A percentile compares a stretch with the other conserved stretches of the same genome.
These are phyloP conservation scores for Tetranychus urticae DNA, from an alignment of 1,140 invertebrate species.

Conservation along the genomic window DNA sequence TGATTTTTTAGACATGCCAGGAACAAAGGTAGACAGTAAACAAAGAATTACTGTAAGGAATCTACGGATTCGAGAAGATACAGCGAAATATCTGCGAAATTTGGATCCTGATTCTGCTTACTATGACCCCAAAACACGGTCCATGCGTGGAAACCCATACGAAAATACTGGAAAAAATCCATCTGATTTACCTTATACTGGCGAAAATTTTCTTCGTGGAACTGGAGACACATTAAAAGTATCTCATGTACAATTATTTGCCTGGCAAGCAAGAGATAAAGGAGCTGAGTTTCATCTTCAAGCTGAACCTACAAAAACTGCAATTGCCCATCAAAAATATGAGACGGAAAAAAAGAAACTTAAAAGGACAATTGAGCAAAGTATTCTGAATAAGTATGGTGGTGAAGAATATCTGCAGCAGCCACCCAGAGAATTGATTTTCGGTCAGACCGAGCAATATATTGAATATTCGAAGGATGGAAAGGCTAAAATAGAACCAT, in stretches of 20 bases:
- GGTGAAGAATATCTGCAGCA: slow-evolving; percentile 71
- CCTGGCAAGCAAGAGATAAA: slow-evolving; percentile 84
- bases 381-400: slow-evolving; percentile 66
- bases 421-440: slow-evolving; percentile 54
- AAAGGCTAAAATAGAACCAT: slow-evolving; percentile 53
- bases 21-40: slow-evolving; percentile 93
- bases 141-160: slow-evolving; percentile 95
- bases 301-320: slow-evolving; percentile 94
- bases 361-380: slow-evolving; percentile 44
- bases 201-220: slow-evolving; percentile 86
- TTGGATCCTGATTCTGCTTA: slow-evolving; percentile 90
- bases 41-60: slow-evolving; percentile 95
- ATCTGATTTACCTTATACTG: slow-evolving; percentile 60
- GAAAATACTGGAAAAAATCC: slow-evolving; percentile 29
- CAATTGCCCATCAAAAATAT: too few relatives aligned
- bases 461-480: slow-evolving; percentile 77
- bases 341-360: slow-evolving; percentile 64
- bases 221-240: slow-evolving; percentile 78
- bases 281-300: slow-evolving; percentile 87
- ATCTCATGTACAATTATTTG: slow-evolving; percentile 79
- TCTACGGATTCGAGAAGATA: slow-evolving; percentile 91
- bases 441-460: slow-evolving; percentile 51
- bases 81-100: slow-evolving; percentile 91
- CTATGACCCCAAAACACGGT: slow-evolving; percentile 94
- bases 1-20: slow-evolving; percentile 92